These are phyloP conservation scores for Pollimyrus isidori DNA, from an alignment of 2,113 vertebrate genomes.

Conservation along the genomic window DNA sequence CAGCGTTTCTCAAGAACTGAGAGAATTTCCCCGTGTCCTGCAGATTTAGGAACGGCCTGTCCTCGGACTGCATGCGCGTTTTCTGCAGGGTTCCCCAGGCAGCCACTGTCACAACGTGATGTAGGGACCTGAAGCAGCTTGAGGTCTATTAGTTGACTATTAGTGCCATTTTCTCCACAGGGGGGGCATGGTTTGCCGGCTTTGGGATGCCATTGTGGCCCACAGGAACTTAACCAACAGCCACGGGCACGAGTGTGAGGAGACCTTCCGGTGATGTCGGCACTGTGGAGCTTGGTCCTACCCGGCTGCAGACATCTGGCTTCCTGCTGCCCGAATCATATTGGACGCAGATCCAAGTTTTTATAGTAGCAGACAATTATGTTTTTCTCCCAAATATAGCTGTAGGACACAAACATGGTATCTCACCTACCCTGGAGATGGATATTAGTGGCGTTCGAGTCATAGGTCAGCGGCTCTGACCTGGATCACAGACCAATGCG, in stretches of 20 bases:
- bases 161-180: constrained; percentile 46
- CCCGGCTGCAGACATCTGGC: not conserved
- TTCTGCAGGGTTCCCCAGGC: not conserved
- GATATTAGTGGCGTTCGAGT: not conserved
- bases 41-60: not conserved
- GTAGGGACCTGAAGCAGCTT: not conserved
- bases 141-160: not conserved
- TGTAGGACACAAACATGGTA: not conserved
- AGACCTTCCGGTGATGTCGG: constrained; percentile 41
- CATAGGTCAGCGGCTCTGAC: not conserved
- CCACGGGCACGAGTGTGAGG: constrained; percentile 42
- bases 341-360: not conserved
- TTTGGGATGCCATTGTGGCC: constrained; percentile 70
- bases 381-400: not conserved
- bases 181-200: constrained; percentile 67
- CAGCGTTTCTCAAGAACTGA: not conserved
- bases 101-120: not conserved
- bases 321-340: not conserved
- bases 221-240: constrained; percentile 42
- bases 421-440: not conserved
- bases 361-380: not conserved
- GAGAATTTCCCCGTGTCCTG: not conserved
- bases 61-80: not conserved
- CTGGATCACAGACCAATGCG: not conserved
- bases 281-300: not conserved